Evolutionary conservation across 2,888 invertebrate species (phyloP).

Genomic region (Sphaerophoria taeniata): DNA sequence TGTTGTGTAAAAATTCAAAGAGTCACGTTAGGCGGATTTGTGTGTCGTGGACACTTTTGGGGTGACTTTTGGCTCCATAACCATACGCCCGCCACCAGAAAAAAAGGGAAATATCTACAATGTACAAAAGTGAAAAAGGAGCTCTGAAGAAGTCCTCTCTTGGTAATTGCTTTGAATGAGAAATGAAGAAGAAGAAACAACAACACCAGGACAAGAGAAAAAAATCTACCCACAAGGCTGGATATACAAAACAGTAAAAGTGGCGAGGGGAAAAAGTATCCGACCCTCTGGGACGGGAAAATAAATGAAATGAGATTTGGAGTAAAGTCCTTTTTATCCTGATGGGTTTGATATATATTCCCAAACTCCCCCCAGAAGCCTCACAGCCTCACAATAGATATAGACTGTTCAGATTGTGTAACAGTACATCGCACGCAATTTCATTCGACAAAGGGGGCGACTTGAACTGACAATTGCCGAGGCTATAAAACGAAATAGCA

Average conservation of each 20-base stretch:
- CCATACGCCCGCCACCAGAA: slow-evolving; percentile 38
- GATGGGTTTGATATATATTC: background rate
- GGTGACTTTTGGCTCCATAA: slow-evolving; percentile 74
- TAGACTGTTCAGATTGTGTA: slow-evolving; percentile 58
- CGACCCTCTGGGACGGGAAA: slow-evolving; percentile 57
- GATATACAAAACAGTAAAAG: slow-evolving; percentile 14
- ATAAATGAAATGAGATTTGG: slow-evolving; percentile 72
- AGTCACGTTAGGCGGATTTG: slow-evolving; percentile 74
- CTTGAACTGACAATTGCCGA: slow-evolving; percentile 42
- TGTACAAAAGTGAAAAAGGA: slow-evolving; percentile 3
- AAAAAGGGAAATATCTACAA: slow-evolving; percentile 4
- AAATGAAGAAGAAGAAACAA: slow-evolving; percentile 39
- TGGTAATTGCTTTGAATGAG: slow-evolving; percentile 71
- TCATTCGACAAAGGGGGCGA: background rate
- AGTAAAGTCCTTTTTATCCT: slow-evolving; percentile 71
- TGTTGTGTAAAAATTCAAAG: slow-evolving; percentile 55
- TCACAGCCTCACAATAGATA: slow-evolving; percentile 46
- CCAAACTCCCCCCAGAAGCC: background rate
- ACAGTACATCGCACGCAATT: slow-evolving; percentile 31
- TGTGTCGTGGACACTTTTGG: slow-evolving; percentile 72
- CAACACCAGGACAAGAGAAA: slow-evolving; percentile 4
- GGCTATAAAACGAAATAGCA: slow-evolving; percentile 67
- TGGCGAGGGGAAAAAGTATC: slow-evolving; percentile 11
- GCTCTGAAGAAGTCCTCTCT: slow-evolving; percentile 59
- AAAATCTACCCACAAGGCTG: slow-evolving; percentile 28